Conservation (phyloP, 2,797 vertebrate species). For the Ceyx erithaca region DNA sequence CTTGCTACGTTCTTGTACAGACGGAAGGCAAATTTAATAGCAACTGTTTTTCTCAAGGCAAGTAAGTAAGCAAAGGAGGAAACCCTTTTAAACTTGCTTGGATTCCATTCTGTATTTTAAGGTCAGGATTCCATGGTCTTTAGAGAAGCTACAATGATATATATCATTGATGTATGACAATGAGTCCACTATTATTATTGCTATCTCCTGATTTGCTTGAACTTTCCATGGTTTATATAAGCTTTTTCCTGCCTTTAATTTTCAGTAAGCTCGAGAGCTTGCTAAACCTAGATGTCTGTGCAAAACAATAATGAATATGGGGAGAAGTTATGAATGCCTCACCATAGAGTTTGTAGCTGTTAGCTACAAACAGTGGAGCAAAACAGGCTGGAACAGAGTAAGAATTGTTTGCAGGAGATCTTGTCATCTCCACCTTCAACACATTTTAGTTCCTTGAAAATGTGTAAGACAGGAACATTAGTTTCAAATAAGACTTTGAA, state of each 20-base stretch:
- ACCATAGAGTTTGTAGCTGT: neutral
- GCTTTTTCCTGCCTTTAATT: neutral
- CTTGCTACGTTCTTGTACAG: conserved; percentile 11
- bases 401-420: neutral
- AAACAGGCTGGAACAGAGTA: neutral
- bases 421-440: neutral
- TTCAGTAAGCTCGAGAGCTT: neutral
- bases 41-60: conserved; percentile 44
- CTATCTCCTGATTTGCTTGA: neutral
- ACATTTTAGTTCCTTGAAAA: neutral
- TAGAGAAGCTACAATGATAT: neutral
- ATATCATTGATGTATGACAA: neutral
- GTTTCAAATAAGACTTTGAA: neutral
- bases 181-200: neutral
- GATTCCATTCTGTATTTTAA: conserved; percentile 19
- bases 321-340: neutral
- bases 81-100: conserved; percentile 21
- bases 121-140: neutral
- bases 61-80: conserved; percentile 6
- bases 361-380: accelerated
- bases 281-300: neutral
- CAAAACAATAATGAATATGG: neutral
- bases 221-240: neutral
- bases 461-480: neutral
- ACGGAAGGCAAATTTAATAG: conserved; percentile 29